Conservation (phyloP, 2,888 invertebrate species). For the Acholoe squamosa region DNA sequence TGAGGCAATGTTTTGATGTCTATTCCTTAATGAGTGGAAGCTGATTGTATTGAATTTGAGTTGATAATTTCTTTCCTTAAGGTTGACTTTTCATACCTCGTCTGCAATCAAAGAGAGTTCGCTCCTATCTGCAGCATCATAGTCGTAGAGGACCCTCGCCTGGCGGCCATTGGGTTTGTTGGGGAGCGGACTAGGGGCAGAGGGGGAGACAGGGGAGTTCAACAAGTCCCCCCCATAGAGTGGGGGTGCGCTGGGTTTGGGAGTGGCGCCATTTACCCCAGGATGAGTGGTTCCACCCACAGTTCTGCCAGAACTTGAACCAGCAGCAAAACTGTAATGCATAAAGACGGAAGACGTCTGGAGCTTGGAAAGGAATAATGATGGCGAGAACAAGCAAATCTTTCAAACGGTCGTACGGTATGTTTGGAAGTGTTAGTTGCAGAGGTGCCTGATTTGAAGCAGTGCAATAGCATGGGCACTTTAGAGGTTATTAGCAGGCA, state of each 20-base stretch:
- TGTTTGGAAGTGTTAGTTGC: background rate
- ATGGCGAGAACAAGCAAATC: background rate
- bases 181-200: constrained; percentile 5
- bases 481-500: background rate
- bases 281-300: background rate
- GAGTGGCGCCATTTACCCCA: background rate
- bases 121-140: constrained; percentile 90
- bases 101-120: constrained; percentile 91
- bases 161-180: constrained; percentile 68
- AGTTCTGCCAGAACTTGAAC: background rate
- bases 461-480: background rate
- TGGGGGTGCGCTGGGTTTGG: constrained; percentile 42
- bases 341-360: constrained; percentile 30
- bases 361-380: background rate
- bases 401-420: background rate
- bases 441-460: too few species aligned
- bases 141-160: constrained; percentile 91
- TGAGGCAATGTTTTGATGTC: too few species aligned
- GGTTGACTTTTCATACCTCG: constrained; percentile 87
- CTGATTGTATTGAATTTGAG: background rate
- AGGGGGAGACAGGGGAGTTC: constrained; percentile 16
- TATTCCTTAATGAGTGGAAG: too few species aligned
- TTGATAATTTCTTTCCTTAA: background rate
- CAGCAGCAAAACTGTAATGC: constrained; percentile 60
- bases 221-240: constrained; percentile 50